Base-by-base conservation (phyloP, 2,888 invertebrate species). In the Podotricha telesiphe region DNA sequence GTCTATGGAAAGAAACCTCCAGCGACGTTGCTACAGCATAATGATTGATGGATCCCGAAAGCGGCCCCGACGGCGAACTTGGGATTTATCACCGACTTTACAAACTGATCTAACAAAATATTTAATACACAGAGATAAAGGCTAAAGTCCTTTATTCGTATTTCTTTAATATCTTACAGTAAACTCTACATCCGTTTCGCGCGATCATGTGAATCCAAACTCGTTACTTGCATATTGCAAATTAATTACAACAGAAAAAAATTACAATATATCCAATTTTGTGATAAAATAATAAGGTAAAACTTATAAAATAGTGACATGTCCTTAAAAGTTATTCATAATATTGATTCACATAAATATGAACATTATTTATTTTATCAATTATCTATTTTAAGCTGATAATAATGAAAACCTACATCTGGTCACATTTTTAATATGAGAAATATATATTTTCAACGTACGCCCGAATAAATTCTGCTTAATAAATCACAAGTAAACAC, bases 31-130 rank as follows among this genome's bases (percentile, higher is more conserved):
- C 83, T 83, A 77, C 80, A 82, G 82, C 78, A 69, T 75, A 85
- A 86, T 93, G 92, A 93, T 91, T 87, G 92, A 93, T 93, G 81
- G 86, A 80, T 86, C 87, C 91, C 89, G 83, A 91, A 90, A 86
- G 87, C 86, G 81, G 89, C 83, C 87, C 91, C 86, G 86, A 85
- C 91, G 89, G 91, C 91, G 81, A 87, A 78, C 85, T 81, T 81
- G 80, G 83, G 86, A 92, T 93, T 91, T 93, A 92, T 91, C 83
- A 86, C 80, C 82, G 80, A 56, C 11, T 50, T n/a, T 53, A 55
- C 40, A 53, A 51, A 2, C 45, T 15, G 42, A 40, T 63, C 70
- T 55, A 53, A 40, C 55, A 50, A 40, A 48, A 58, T 53, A 67
- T 64, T 17, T 72, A 72, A 51, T 22, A 50, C 70, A 48, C 55